Base-by-base conservation (phyloP, 1,140 invertebrate species). In the Sycophaga agraensis region DNA sequence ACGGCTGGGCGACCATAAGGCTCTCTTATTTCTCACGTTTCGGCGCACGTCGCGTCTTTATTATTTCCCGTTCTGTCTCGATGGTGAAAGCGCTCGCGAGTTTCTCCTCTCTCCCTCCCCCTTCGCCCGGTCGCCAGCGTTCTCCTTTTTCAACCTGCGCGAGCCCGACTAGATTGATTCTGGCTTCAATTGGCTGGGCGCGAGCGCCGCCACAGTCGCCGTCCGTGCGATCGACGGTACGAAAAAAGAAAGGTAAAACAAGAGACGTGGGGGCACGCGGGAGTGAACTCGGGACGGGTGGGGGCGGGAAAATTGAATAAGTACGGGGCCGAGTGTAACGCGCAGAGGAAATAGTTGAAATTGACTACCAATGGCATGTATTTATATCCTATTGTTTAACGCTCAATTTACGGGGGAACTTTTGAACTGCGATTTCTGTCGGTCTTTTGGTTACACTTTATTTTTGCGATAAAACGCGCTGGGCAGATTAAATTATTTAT, bases 1-100 rank as follows among this genome's bases (percentile, higher is more conserved):
- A n/a, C n/a, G n/a, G n/a, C n/a, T n/a, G n/a, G n/a, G n/a, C n/a
- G n/a, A n/a, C n/a, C n/a, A n/a, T n/a, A n/a, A n/a, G n/a, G n/a
- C n/a, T n/a, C n/a, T n/a, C n/a, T n/a, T n/a, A n/a, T n/a, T n/a
- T n/a, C n/a, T n/a, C 28, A 11, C 28, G 28, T 4, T 14, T 58
- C 26, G 17, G 35, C 19, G 22, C 42, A 31, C 22, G 21, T 40
- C 42, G n/a, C 22, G 37, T 50, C 51, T 62, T 56, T 62, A 48
- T 62, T 62, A 55, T 55, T 55, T 62, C 31, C 55, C 51, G 22
- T 8, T 62, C 24, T 49, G 22, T 37, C 19, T 46, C 24, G 17
- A 24, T 14, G 2, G 12, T 8, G 55, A 35, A 14, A 42, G 22
- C 21, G 9, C n/a, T n/a, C n/a, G n/a, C n/a, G n/a, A n/a, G n/a